These are phyloP conservation scores for Myxocyprinus asiaticus DNA, from an alignment of 2,113 vertebrate species.

Conservation along the genomic window DNA sequence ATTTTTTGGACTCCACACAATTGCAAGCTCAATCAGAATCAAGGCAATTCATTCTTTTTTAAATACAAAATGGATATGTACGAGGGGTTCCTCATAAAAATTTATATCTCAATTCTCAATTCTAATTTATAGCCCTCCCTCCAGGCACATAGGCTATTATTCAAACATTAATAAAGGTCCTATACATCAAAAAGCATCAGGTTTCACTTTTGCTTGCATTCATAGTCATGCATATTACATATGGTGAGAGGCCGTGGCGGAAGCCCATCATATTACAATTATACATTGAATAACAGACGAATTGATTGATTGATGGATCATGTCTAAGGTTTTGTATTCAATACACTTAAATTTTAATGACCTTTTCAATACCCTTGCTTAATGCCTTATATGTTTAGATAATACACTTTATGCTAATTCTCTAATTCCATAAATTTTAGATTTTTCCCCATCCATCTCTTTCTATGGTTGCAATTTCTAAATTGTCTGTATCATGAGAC, in stretches of 20 bases:
- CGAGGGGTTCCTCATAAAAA: constrained; percentile 94
- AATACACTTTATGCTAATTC: constrained; percentile 95
- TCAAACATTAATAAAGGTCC: constrained; percentile 98
- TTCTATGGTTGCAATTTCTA: constrained; percentile 67
- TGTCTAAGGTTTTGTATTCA: constrained; percentile 72
- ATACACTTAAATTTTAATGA: constrained; percentile 89
- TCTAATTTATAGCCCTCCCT: constrained; percentile 95
- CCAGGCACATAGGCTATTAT: constrained; percentile 89
- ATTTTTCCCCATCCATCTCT: constrained; percentile 91
- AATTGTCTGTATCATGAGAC: constrained; percentile 69
- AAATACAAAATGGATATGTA: constrained; percentile 95
- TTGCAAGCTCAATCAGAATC: constrained; percentile 65
- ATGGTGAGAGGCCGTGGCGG: constrained; percentile 71
- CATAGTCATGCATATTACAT: constrained; percentile 89
- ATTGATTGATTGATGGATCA: constrained; percentile 90
- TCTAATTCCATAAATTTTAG: constrained; percentile 96
- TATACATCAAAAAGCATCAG: constrained; percentile 88
- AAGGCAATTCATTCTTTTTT: constrained; percentile 93
- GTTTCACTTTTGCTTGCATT: constrained; percentile 82
- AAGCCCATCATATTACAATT: constrained; percentile 88
- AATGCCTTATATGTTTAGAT: constrained; percentile 87
- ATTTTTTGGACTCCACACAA: constrained; percentile 65
- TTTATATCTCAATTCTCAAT: constrained; percentile 90
- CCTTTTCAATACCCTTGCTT: constrained; percentile 82
- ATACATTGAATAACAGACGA: constrained; percentile 83